Base-by-base conservation (phyloP, 2,888 invertebrate genomes). In the Eumacrocentrus americanus region DNA sequence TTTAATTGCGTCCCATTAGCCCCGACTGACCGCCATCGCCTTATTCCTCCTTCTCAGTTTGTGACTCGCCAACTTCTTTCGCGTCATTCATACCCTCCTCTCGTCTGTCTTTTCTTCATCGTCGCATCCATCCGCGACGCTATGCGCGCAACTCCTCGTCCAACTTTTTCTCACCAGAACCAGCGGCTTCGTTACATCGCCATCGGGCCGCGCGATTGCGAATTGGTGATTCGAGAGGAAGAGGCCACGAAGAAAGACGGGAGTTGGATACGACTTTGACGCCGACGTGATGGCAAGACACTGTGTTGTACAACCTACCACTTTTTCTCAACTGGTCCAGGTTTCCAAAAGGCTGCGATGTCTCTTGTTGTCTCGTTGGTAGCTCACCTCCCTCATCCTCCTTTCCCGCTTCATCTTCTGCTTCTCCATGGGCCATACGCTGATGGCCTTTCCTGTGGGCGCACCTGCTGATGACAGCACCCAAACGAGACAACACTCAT, bases 1-100 rank as follows among this genome's bases (percentile, higher is more conserved):
- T 80, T 80, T 81, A 80, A 80, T 80, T 80, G 79, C 80, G 76
- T 76, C 79, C 80, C 80, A 80, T 80, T 80, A 80, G 80, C 76
- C 72, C 74, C 72, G 69, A 69, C 66, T 72, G 66, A 64, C 64
- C 70, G 67, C 64, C 68, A 68, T 67, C 69, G 70, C 69, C 51
- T 60, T 59, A 55, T 55, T 50, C 52, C 50, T 22, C 66, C 60
- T 61, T 61, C 65, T 59, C 62, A 63, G 64, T 58, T 18, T 46
- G 46, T 60, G 62, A 63, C 54, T 62, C 64, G 64, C 53, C 54
- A 61, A 47, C 44, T 63, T 51, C 58, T 46, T 53, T 60, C 47
- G 52, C 37, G 46, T 50, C 37, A 44, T 54, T 58, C 55, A 52
- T 52, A 6, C 23, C 18, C 16, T 54, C 40, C 22, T 23, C 29